Evolutionary conservation across 2,797 vertebrate species (phyloP).

Genomic region (Siniperca obscura): DNA sequence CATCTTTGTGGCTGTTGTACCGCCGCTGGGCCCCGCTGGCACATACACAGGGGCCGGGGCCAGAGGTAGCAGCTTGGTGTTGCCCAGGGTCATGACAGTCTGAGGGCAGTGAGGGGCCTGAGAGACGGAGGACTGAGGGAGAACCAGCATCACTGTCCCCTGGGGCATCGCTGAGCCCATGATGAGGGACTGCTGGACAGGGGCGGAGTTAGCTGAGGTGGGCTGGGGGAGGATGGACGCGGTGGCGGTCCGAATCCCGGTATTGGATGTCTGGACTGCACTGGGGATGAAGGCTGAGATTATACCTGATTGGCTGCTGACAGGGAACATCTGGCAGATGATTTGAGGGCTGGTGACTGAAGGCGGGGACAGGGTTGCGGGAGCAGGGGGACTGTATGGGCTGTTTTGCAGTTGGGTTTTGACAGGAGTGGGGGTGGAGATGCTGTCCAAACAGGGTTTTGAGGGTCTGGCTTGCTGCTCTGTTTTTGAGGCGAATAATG

Average conservation of each 20-base stretch:
- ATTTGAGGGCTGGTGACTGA: conserved; percentile 88
- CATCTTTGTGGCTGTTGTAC: conserved; percentile 81
- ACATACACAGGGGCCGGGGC: conserved; percentile 94
- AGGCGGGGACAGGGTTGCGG: conserved; percentile 76
- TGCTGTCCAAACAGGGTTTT: conserved; percentile 65
- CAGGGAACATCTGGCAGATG: conserved; percentile 96
- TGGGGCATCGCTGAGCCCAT: conserved; percentile 90
- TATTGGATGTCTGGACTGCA: conserved; percentile 75
- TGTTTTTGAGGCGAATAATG: conserved; percentile 60
- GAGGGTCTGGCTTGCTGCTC: conserved; percentile 52
- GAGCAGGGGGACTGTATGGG: conserved; percentile 61
- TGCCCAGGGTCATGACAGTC: conserved; percentile 90
- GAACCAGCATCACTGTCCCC: conserved; percentile 95
- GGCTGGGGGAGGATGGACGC: conserved; percentile 86
- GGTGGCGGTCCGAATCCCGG: conserved; percentile 82
- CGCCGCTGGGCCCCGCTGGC: conserved; percentile 86
- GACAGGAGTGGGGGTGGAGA: conserved; percentile 50
- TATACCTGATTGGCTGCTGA: conserved; percentile 87
- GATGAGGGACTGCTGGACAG: conserved; percentile 88
- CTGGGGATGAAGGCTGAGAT: conserved; percentile 91
- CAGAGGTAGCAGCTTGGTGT: conserved; percentile 93
- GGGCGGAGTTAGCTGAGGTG: conserved; percentile 52
- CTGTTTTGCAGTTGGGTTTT: conserved; percentile 55
- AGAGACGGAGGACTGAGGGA: conserved; percentile 89
- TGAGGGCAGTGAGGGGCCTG: conserved; percentile 84